Base-by-base conservation (phyloP, 2,888 invertebrate species). In the Romanomermis culicivorax region DNA sequence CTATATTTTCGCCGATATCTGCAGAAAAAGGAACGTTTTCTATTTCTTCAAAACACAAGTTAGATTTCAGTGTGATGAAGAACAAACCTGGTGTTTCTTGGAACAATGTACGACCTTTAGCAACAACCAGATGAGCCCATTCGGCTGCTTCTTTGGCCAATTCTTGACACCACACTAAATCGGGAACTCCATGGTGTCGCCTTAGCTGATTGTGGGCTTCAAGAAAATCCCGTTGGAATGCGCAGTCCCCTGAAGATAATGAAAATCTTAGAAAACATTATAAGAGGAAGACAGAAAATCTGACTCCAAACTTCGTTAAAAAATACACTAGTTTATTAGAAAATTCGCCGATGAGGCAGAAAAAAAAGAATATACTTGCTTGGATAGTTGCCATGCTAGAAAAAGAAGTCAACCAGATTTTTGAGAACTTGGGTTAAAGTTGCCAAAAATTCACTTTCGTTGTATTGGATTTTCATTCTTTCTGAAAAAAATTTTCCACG, bases 1-100 rank as follows among this genome's bases (percentile, higher is more conserved):
- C 55, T 49, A 67, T 63, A 56, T 67, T 67, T 56, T 67, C 67
- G 2, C 67, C 66, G 47, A 67, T 64, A 3, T 63, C 63, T 63
- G 36, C 25, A 60, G 26, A 36, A 17, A 36, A 36, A 17, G 7
- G 17, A 17, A 36, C 17, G 36, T 11, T 36, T 17, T 7, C 7
- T 17, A 36, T 36, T 36, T 36, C 36, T 36, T 36, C 36, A 7
- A 36, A 36, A 36, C 11, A n/a, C n/a, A n/a, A n/a, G n/a, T n/a
- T n/a, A n/a, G n/a, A n/a, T n/a, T n/a, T n/a, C n/a, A 36, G 17
- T 36, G 36, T 11, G 36, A 17, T 11, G 36, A 7, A 36, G 36
- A 36, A 36, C 36, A 11, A 20, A 62, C 65, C 67, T 27, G 65
- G 64, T 52, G 66, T 42, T 52, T 67, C 67, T 1, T 64, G 65